Evolutionary conservation across 2,797 vertebrate genomes (phyloP).

Genomic region (Zalophus californianus): DNA sequence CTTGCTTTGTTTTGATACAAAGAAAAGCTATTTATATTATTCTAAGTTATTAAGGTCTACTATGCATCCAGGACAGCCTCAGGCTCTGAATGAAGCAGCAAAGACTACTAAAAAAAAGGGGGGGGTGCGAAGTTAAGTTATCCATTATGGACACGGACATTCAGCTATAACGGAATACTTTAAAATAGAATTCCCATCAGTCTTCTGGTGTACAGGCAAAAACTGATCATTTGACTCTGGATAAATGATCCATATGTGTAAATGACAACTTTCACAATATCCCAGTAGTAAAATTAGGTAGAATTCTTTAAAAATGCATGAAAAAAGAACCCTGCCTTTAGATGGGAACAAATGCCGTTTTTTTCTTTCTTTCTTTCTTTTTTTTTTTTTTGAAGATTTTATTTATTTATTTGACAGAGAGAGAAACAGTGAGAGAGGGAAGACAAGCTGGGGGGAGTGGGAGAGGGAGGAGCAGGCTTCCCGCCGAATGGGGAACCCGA

Average conservation of each 20-base stretch:
- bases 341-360: not conserved
- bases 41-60: slow-evolving; percentile 48
- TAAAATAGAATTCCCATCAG: not conserved
- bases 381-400: no score
- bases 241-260: not conserved
- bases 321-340: not conserved
- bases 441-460: no score
- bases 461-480: no score
- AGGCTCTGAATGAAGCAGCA: slow-evolving; percentile 24
- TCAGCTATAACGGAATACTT: not conserved
- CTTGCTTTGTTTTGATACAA: not conserved
- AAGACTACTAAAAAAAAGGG: not conserved
- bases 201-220: not conserved
- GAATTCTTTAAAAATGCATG: not conserved
- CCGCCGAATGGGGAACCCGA: no score
- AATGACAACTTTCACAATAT: slow-evolving; percentile 27
- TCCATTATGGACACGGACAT: not conserved
- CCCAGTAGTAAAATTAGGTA: not conserved
- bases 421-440: no score
- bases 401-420: no score
- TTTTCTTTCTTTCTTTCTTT: not conserved
- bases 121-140: slow-evolving; percentile 10
- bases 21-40: slow-evolving; percentile 57
- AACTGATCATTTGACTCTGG: slow-evolving; percentile 12
- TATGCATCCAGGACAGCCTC: not conserved